Conservation (phyloP, 2,113 vertebrate genomes). For the Heptranchias perlo region DNA sequence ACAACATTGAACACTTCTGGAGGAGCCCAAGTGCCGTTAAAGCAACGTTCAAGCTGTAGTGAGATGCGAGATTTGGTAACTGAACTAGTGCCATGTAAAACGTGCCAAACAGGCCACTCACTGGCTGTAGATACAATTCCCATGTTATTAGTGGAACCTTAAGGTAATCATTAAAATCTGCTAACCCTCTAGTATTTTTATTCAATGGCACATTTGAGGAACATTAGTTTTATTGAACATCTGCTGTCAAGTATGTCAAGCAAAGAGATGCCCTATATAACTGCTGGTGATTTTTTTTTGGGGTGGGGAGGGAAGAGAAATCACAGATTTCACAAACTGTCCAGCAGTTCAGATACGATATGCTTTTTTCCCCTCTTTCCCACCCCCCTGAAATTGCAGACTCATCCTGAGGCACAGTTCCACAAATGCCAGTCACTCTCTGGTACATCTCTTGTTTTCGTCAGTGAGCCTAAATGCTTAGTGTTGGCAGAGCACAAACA, state of each 20-base stretch:
- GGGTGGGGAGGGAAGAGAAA: background rate
- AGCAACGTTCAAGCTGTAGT: background rate
- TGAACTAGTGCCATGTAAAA: background rate
- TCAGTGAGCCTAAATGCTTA: background rate
- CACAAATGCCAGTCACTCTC: background rate
- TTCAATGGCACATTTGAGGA: background rate
- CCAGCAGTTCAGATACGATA: background rate
- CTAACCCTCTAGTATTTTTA: background rate
- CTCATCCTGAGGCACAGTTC: background rate
- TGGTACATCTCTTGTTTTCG: background rate
- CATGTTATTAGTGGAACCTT: background rate
- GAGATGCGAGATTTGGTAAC: background rate
- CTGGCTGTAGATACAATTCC: background rate
- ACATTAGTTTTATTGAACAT: background rate
- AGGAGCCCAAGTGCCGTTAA: background rate
- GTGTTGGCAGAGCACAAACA: background rate
- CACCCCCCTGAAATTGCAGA: background rate
- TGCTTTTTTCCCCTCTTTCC: background rate
- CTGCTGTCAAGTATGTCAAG: background rate
- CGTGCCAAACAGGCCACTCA: background rate
- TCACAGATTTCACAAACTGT: background rate
- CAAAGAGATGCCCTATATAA: background rate
- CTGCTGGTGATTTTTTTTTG: too few species aligned
- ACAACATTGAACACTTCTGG: background rate
- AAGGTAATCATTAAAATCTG: background rate